These are phyloP conservation scores for Paramacrobiotus metropolitanus DNA, from an alignment of 1,140 invertebrate species.

Conservation along the genomic window DNA sequence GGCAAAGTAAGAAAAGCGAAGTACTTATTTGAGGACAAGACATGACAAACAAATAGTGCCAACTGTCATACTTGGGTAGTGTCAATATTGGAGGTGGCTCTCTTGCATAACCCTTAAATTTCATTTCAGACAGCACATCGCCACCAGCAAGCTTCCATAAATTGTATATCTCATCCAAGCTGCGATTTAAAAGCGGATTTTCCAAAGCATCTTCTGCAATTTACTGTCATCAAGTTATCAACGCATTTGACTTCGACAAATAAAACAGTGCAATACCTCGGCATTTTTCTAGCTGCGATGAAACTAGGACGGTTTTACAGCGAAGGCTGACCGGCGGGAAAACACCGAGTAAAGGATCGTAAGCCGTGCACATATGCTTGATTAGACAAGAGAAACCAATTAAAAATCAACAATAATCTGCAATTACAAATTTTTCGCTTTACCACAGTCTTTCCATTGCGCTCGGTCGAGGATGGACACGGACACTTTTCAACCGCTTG, in stretches of 20 bases:
- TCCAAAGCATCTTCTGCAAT: neutral
- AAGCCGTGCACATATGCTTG: constrained; percentile 27
- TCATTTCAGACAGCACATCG: constrained; percentile 65
- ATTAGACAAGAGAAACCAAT: neutral
- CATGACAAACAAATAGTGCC: no score
- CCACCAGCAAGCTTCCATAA: constrained; percentile 85
- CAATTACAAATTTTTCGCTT: no score
- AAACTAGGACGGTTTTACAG: neutral
- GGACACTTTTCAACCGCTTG: no score
- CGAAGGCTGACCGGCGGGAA: constrained; percentile 19
- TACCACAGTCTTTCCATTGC: no score
- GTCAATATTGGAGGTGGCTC: constrained; percentile 28
- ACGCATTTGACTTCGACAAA: no score
- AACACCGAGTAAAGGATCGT: constrained; percentile 29
- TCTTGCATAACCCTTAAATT: constrained; percentile 66
- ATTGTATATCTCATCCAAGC: constrained; percentile 61
- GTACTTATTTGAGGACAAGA: no score
- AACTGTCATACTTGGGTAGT: constrained; percentile 29
- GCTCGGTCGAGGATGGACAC: no score
- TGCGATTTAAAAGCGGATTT: constrained; percentile 28
- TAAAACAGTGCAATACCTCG: constrained; percentile 6
- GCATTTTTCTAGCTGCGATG: neutral
- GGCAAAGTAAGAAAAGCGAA: no score
- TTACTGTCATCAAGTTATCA: no score
- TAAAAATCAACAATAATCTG: neutral